These are phyloP conservation scores for Lordiphosa clarofinis DNA, from an alignment of 1,140 invertebrate genomes.

Conservation along the genomic window DNA sequence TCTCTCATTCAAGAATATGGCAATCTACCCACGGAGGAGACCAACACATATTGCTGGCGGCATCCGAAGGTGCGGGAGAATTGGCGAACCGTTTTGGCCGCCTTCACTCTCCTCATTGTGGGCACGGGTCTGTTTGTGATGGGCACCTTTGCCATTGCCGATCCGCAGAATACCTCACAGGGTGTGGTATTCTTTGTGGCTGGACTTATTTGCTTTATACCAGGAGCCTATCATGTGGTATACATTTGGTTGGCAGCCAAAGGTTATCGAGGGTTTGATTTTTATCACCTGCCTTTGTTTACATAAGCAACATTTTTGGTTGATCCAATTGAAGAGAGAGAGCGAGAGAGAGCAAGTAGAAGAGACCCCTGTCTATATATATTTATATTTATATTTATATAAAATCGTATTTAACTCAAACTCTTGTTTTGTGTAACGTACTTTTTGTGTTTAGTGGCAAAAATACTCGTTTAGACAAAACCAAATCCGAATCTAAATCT, in stretches of 20 bases:
- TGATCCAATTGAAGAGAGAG: constrained; percentile 21
- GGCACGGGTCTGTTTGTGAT: constrained; percentile 88
- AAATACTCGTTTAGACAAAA: constrained; percentile 44
- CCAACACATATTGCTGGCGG: constrained; percentile 86
- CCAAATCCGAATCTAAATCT: constrained; percentile 46
- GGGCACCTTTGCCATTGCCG: constrained; percentile 86
- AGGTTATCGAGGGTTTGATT: constrained; percentile 89
- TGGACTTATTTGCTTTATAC: constrained; percentile 89
- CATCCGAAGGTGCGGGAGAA: constrained; percentile 92
- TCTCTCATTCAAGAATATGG: constrained; percentile 89
- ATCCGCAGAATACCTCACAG: constrained; percentile 86
- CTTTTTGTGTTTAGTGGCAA: constrained; percentile 47
- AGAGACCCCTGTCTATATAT: constrained; percentile 24
- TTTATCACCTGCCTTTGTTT: constrained; percentile 90
- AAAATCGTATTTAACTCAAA: constrained; percentile 41
- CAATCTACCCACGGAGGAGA: constrained; percentile 82
- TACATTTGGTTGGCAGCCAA: constrained; percentile 91
- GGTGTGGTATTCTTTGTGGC: constrained; percentile 90
- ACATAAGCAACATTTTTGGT: constrained; percentile 81
- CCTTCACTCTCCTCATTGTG: constrained; percentile 87
- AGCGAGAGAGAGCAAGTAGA: constrained; percentile 4
- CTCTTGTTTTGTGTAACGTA: constrained; percentile 49
- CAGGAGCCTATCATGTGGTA: constrained; percentile 90
- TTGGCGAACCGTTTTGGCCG: constrained; percentile 90
- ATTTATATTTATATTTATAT: constrained; percentile 16